phyloP scores from a whole-genome alignment of 35 echinoderm and acorn worm genomes.

The Lytechinus pictus region DNA sequence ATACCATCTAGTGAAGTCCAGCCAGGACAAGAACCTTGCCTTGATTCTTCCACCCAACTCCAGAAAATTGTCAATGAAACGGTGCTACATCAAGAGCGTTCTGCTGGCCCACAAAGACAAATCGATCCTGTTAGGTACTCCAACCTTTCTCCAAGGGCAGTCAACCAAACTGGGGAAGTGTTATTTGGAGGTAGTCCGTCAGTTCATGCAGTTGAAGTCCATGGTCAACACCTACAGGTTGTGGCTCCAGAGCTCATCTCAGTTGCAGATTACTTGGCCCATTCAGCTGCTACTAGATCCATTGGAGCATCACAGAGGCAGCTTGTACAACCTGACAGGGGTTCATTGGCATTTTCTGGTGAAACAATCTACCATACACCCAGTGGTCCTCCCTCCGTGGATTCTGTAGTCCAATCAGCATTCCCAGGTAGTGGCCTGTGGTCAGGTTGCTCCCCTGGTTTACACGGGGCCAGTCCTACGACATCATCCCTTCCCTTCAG shows the following conservation, averaged over 20 bases:
- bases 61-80: not conserved
- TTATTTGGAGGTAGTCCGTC: not conserved
- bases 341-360: slow-evolving; percentile 68
- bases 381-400: slow-evolving; percentile 50
- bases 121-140: not conserved
- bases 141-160: not conserved
- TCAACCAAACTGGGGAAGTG: not conserved
- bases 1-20: not conserved
- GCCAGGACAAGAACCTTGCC: not conserved
- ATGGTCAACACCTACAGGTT: slow-evolving; percentile 49
- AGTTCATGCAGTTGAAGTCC: slow-evolving; percentile 27
- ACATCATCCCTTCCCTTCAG: slow-evolving; percentile 57
- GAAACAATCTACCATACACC: not conserved
- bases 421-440: slow-evolving; percentile 14
- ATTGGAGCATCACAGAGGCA: slow-evolving; percentile 58
- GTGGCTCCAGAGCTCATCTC: slow-evolving; percentile 53
- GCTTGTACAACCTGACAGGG: slow-evolving; percentile 29
- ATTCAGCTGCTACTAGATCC: slow-evolving; percentile 40
- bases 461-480: slow-evolving; percentile 33
- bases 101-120: not conserved
- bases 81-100: not conserved
- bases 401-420: slow-evolving; percentile 47
- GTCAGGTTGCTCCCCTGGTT: slow-evolving; percentile 61
- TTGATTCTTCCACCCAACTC: not conserved
- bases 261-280: slow-evolving; percentile 44